Base-by-base conservation (phyloP, 1,140 invertebrate species). In the Diprion similis region DNA sequence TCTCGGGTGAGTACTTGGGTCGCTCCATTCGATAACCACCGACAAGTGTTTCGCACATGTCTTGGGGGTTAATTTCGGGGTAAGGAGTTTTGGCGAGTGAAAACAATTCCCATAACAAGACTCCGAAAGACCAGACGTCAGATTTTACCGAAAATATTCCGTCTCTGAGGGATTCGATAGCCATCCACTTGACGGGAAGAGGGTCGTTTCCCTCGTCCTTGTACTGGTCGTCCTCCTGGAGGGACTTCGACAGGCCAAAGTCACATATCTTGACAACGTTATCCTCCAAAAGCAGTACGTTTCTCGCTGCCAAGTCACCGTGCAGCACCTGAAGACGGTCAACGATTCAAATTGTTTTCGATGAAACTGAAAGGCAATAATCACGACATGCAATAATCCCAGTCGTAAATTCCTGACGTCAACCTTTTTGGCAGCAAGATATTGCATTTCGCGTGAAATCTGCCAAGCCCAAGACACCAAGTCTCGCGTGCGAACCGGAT, bases 251-350 rank as follows among this genome's bases (percentile, higher is more conserved):
- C 17, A 99, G 86, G 17, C 97, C 98, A 89, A 99, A 99, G 85
- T 99, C 98, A 75, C 97, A 98, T 77, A 99, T 98, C 86, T 99
- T 99, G 0, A 96, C 94, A 0, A 96, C 87, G 81, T 96, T 95
- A 73, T 97, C 90, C 48, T 98, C 96, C 2, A 95, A 92, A 1
- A 99, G 89, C 17, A 99, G 89, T 72, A 99, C 94, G 89, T 99
- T 99, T 84, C 98, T 91, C 0, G 98, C 97, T 0, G 98, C 98
- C 71, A 99, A 89, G 90, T 99, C 98, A n/a, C 98, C 94, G 84
- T 99, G 98, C 7, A 99, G 81, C 0, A 96, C 92, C 92, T 94
- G 85, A 85, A 89, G 8, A 46, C 11, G 66, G 17, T 18, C n/a
- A 75, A 13, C 11, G 59, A 10, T 10, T 8, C 15, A 47, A 8